A percentile compares a stretch with the other conserved stretches of the same genome.
Evolutionary conservation across 1,140 invertebrate species (phyloP).

Genomic region (Conus ventricosus): DNA sequence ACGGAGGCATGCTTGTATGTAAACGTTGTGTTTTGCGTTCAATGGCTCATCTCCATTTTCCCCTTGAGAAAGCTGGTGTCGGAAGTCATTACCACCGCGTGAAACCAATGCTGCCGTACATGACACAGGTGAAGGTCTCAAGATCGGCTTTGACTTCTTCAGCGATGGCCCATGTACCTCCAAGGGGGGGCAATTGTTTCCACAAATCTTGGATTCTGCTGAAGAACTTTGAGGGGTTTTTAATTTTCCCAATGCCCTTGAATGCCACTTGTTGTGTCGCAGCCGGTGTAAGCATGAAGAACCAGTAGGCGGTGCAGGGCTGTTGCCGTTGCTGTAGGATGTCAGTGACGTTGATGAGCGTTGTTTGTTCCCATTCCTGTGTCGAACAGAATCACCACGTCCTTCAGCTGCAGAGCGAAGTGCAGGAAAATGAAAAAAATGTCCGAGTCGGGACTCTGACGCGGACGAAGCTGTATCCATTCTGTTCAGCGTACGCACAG

Average conservation of each 20-base stretch:
- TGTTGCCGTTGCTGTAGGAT: not conserved
- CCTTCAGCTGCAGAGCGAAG: no score
- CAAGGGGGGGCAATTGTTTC: no score
- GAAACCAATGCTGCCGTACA: not conserved
- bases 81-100: not conserved
- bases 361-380: constrained; percentile 38
- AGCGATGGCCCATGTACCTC: no score
- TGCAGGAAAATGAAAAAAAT: constrained; percentile 50
- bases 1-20: not conserved
- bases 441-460: constrained; percentile 41
- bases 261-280: constrained; percentile 27
- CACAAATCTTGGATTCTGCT: no score
- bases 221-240: not conserved
- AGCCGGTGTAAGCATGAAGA: no score
- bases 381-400: no score
- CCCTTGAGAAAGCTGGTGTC: not conserved
- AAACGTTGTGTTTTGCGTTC: not conserved
- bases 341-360: constrained; percentile 31
- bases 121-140: no score
- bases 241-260: constrained; percentile 21
- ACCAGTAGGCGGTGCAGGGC: no score
- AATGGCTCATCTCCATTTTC: not conserved
- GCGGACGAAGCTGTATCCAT: no score
- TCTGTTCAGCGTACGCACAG: no score
- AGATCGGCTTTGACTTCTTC: no score